Evolutionary conservation across 2,113 vertebrate species (phyloP).

Genomic region (Python bivittatus): DNA sequence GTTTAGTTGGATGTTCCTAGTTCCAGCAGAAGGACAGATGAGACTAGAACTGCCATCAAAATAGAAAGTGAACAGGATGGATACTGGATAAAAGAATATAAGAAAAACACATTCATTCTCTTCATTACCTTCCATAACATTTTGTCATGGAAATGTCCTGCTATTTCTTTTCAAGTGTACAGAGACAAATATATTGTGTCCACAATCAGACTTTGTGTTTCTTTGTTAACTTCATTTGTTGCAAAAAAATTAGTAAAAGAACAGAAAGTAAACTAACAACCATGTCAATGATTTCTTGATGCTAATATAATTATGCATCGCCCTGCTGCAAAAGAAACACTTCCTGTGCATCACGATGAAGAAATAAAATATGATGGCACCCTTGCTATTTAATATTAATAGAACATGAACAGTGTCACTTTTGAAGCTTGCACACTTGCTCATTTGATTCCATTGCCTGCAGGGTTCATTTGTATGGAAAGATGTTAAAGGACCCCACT

Average conservation of each 20-base stretch:
- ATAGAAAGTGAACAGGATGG: not conserved
- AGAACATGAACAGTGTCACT: not conserved
- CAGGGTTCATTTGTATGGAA: not conserved
- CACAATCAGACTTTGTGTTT: not conserved
- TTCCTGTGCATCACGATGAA: slow-evolving; percentile 18
- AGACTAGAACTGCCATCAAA: not conserved
- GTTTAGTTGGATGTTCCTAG: not conserved
- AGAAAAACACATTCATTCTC: not conserved
- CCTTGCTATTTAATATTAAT: slow-evolving; percentile 40
- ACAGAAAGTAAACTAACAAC: not conserved
- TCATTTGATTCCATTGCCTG: not conserved
- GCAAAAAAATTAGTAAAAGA: not conserved
- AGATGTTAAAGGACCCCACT: slow-evolving; percentile 8
- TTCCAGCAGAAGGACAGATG: not conserved
- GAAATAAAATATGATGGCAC: slow-evolving; percentile 33
- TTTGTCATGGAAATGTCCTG: not conserved
- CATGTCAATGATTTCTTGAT: not conserved
- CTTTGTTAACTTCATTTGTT: not conserved
- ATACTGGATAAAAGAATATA: not conserved
- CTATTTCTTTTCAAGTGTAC: not conserved
- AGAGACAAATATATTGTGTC: not conserved
- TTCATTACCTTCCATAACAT: not conserved
- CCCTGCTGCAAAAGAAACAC: not conserved
- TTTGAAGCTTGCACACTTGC: not conserved
- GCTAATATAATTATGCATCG: not conserved